A percentile compares a stretch with the other conserved stretches of the same genome.
Evolutionary conservation across 2,888 invertebrate genomes (phyloP).

Genomic region (Stenolophus ochropezus): DNA sequence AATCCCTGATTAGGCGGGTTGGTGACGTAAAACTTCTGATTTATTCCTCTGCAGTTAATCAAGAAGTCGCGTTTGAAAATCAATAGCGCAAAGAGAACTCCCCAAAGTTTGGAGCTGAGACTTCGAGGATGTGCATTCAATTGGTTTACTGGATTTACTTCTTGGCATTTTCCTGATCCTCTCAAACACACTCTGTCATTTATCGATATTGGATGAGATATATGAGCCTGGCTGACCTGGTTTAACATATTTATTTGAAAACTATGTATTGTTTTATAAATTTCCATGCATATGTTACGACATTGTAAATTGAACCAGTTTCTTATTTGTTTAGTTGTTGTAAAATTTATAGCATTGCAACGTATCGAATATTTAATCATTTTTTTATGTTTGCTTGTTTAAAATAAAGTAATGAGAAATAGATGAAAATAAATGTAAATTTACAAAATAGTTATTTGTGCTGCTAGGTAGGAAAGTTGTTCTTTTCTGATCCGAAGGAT

Average conservation of each 20-base stretch:
- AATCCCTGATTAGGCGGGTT: background rate
- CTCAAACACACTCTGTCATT: constrained; percentile 1
- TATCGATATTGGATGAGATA: background rate
- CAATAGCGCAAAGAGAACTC: background rate
- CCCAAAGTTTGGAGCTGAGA: background rate
- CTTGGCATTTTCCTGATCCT: background rate
- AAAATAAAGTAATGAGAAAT: too few species aligned
- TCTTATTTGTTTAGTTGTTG: background rate
- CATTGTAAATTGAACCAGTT: background rate
- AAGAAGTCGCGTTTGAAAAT: background rate
- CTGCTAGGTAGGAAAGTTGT: too few species aligned
- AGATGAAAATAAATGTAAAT: too few species aligned
- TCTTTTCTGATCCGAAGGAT: too few species aligned
- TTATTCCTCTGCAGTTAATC: background rate
- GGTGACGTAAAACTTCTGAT: background rate
- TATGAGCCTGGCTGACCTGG: background rate
- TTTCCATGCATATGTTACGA: background rate
- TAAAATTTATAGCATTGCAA: background rate
- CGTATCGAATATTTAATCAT: background rate
- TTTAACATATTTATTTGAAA: background rate
- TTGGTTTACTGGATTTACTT: constrained; percentile 12
- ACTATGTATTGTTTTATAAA: background rate
- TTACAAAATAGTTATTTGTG: too few species aligned
- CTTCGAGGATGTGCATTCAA: background rate
- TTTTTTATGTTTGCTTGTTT: background rate